phyloP scores from a whole-genome alignment of 1,140 invertebrate species.

The Galleria mellonella region DNA sequence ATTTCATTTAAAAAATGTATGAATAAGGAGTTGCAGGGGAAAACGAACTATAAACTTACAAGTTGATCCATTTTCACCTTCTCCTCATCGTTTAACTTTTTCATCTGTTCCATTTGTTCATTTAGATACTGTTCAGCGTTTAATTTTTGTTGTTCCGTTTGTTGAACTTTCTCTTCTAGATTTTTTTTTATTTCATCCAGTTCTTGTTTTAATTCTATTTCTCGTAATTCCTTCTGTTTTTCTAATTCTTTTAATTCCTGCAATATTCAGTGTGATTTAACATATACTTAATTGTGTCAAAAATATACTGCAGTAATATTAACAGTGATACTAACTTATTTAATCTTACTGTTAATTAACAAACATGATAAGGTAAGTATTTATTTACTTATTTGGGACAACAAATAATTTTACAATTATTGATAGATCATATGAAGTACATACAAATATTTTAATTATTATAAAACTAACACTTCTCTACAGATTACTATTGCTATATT shows the following conservation, averaged over 20 bases:
- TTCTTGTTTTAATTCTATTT: slow-evolving; percentile 41
- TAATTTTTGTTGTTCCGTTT: slow-evolving; percentile 63
- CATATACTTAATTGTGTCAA: too few species aligned
- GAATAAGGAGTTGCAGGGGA: too few species aligned
- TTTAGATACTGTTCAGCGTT: slow-evolving; percentile 61
- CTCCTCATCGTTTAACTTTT: slow-evolving; percentile 64
- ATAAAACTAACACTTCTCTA: background rate
- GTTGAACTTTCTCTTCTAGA: slow-evolving; percentile 66
- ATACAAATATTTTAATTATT: background rate
- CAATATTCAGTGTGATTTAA: slow-evolving; percentile 2
- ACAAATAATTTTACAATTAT: too few species aligned
- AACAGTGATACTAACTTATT: too few species aligned
- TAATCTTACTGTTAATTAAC: too few species aligned
- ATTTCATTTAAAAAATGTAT: too few species aligned
- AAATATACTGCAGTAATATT: too few species aligned
- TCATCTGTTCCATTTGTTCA: slow-evolving; percentile 67
- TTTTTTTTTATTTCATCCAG: slow-evolving; percentile 64
- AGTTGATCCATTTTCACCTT: slow-evolving; percentile 68
- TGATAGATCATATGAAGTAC: too few species aligned
- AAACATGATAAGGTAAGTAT: too few species aligned
- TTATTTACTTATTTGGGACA: too few species aligned
- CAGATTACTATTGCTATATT: background rate
- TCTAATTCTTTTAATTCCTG: slow-evolving; percentile 50
- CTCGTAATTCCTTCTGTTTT: slow-evolving; percentile 41
- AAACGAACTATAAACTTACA: too few species aligned